Conservation (phyloP, 35 echinoderm and acorn worm genomes). For the Acanthaster planci region DNA sequence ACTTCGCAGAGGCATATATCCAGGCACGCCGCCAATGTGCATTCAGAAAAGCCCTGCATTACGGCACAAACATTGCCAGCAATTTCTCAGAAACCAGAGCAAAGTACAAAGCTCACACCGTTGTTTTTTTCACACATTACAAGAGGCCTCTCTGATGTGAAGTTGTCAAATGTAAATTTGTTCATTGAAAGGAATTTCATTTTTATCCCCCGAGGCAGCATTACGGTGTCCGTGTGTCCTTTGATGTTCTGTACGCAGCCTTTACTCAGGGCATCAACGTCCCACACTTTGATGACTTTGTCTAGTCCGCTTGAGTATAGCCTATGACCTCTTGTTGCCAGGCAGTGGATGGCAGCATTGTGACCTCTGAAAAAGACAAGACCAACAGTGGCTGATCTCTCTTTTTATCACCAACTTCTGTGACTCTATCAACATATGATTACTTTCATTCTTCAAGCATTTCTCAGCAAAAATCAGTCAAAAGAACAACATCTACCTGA, state of each 20-base stretch:
- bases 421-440: neutral
- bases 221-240: slow-evolving; percentile 85
- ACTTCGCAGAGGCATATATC: too few relatives aligned
- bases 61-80: too few relatives aligned
- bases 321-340: slow-evolving; percentile 73
- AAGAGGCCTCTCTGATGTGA: too few relatives aligned
- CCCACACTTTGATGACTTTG: slow-evolving; percentile 90
- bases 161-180: too few relatives aligned
- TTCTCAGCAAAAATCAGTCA: neutral
- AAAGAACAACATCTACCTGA: too few relatives aligned
- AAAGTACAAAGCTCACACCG: too few relatives aligned
- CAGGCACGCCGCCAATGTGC: too few relatives aligned
- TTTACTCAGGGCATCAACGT: slow-evolving; percentile 76
- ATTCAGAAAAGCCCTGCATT: too few relatives aligned
- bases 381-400: neutral
- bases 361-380: slow-evolving; percentile 67
- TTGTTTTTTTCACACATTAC: too few relatives aligned
- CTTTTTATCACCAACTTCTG: neutral
- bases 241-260: slow-evolving; percentile 82
- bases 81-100: too few relatives aligned
- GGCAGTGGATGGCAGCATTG: slow-evolving; percentile 67
- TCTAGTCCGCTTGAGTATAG: slow-evolving; percentile 80
- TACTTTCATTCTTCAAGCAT: neutral
- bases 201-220: too few relatives aligned
- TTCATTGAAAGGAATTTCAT: too few relatives aligned